These are phyloP conservation scores for Sanderia malayensis DNA, from an alignment of 30 jellyfish, hydroid and myxozoan species.

Conservation along the genomic window DNA sequence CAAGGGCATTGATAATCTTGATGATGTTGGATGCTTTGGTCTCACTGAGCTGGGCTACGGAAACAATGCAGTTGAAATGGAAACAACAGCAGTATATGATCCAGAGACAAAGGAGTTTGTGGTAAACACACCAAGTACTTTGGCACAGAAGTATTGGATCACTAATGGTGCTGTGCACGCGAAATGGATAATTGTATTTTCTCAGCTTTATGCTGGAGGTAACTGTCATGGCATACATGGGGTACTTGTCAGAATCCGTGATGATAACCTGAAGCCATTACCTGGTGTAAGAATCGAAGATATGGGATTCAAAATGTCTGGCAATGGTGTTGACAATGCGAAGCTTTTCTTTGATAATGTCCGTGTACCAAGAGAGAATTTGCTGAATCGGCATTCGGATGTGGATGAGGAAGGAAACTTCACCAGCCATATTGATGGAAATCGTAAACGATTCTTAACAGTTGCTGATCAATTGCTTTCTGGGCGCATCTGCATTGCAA, in stretches of 20 bases:
- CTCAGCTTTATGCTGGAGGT: conserved; percentile 78
- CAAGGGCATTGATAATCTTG: conserved; percentile 74
- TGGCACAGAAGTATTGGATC: conserved; percentile 92
- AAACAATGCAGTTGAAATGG: conserved; percentile 93
- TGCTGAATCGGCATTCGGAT: conserved; percentile 73
- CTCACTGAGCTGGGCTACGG: conserved; percentile 94
- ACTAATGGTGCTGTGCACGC: conserved; percentile 92
- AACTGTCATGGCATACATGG: conserved; percentile 87
- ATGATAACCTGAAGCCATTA: conserved; percentile 63
- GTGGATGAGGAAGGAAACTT: conserved; percentile 78
- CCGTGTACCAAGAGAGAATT: conserved; percentile 89
- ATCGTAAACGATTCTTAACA: conserved; percentile 79
- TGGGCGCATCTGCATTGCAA: conserved; percentile 92
- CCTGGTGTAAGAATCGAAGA: conserved; percentile 94
- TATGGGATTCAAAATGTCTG: conserved; percentile 91
- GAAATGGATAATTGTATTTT: conserved; percentile 82
- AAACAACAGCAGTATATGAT: conserved; percentile 82
- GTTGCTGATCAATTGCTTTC: conserved; percentile 81
- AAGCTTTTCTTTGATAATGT: conserved; percentile 79
- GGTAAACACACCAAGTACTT: conserved; percentile 79
- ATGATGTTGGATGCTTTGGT: conserved; percentile 91
- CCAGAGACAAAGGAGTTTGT: conserved; percentile 67
- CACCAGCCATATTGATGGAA: conserved; percentile 68
- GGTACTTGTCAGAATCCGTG: conserved; percentile 82
- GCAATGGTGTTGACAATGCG: conserved; percentile 96